Conservation (phyloP, 2,797 vertebrate genomes). For the Pangasius macronema region DNA sequence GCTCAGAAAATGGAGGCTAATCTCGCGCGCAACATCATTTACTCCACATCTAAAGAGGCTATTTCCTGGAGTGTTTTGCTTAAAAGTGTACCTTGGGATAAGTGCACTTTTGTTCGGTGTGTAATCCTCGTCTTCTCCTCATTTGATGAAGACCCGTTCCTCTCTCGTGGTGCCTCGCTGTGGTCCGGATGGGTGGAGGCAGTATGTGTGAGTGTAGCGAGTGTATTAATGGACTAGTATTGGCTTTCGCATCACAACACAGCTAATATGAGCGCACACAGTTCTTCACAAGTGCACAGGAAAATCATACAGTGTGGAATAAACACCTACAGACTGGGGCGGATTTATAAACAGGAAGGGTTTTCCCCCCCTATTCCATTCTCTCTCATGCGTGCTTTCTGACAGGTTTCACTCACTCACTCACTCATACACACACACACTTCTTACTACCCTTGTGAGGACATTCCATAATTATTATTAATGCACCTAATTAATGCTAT, state of each 20-base stretch:
- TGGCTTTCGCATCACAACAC: background rate
- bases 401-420: background rate
- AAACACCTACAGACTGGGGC: background rate
- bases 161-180: background rate
- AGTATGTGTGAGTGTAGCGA: background rate
- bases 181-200: background rate
- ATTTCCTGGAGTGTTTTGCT: constrained; percentile 2
- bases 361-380: background rate
- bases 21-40: background rate
- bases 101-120: constrained; percentile 35
- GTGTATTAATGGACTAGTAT: background rate
- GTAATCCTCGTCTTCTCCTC: constrained; percentile 43
- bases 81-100: constrained; percentile 44
- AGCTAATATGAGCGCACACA: no score
- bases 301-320: background rate
- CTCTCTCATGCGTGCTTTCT: background rate
- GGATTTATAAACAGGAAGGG: background rate
- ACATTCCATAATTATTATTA: background rate
- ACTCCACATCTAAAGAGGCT: background rate
- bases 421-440: background rate
- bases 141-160: constrained; percentile 32
- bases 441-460: background rate
- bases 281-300: background rate
- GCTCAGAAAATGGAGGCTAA: constrained; percentile 50
- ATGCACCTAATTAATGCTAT: background rate